Evolutionary conservation across 2,888 invertebrate genomes (phyloP), one percentile per base, ranked within the genome.

Genomic region (Metalampra italica): DNA sequence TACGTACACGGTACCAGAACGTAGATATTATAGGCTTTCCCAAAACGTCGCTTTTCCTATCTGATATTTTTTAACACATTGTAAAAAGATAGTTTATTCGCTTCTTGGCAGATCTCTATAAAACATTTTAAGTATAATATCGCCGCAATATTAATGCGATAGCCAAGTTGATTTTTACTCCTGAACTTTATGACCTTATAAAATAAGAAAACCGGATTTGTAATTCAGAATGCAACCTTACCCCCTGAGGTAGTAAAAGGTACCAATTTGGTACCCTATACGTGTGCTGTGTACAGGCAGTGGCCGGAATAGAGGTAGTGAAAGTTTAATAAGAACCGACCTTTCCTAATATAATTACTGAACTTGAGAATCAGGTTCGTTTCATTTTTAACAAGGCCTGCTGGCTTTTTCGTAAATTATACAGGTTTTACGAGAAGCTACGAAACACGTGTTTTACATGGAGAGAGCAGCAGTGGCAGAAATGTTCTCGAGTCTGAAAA

Each of bases 361-460:
- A 46, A 43, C 29, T 46, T 39, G 29, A 36, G 43, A 38, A 45
- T 45, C 45, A 29, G 40, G 43, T 9, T 29, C 9, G 12, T 22
- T 50, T 46, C n/a, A 50, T 50, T 50, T 50, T 50, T 50, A 50
- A 50, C 39, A 14, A 36, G 30, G 42, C n/a, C n/a, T 37, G 37
- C 41, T 37, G 36, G 30, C 45, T 42, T 49, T 15, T 15, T 3
- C 15, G 11, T 36, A 36, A 36, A 36, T 36, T 36, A 36, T 36
- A 36, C n/a, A 36, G 1, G 3, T 2, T 36, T 9, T 8, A 9
- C 11, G 32, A 9, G 32, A 32, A 32, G 32, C 32, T 39, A 39
- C 8, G 9, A 22, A 22, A 22, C 22, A 5, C 5, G 22, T 3
- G 5, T 22, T 22, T n/a, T n/a, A n/a, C n/a, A n/a, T 22, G 22